Evolutionary conservation across 2,888 invertebrate genomes (phyloP).

Genomic region (Geotrupes spiniger): DNA sequence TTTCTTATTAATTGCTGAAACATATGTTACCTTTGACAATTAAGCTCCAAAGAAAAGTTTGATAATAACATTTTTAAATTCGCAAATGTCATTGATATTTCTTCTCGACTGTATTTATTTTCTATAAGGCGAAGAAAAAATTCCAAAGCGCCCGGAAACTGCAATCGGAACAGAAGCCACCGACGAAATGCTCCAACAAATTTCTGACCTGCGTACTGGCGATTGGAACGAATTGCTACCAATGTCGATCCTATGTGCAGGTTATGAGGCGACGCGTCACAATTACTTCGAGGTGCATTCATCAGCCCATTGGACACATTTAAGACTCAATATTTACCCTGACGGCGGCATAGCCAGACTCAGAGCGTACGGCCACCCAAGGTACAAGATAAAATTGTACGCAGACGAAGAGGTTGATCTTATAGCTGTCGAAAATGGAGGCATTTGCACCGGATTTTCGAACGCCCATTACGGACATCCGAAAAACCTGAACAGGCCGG

Average conservation of each 20-base stretch:
- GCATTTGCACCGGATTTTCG: conserved; percentile 56
- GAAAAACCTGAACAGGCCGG: conserved; percentile 57
- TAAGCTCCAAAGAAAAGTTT: too few species aligned
- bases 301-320: conserved; percentile 57
- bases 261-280: conserved; percentile 58
- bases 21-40: too few species aligned
- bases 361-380: conserved; percentile 57
- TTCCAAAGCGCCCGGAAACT: conserved; percentile 50
- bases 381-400: conserved; percentile 34
- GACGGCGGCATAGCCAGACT: conserved; percentile 65
- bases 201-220: conserved; percentile 52
- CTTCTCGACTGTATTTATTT: too few species aligned
- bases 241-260: conserved; percentile 54
- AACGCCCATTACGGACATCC: conserved; percentile 67
- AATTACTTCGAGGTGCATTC: conserved; percentile 57
- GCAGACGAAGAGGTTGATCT: conserved; percentile 51
- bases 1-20: too few species aligned
- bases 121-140: conserved; percentile 53
- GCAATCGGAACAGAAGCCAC: conserved; percentile 55
- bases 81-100: too few species aligned
- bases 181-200: conserved; percentile 50
- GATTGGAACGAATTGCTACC: conserved; percentile 60
- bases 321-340: conserved; percentile 62
- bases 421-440: conserved; percentile 55
- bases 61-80: too few species aligned